phyloP scores from a whole-genome alignment of 1,140 invertebrate species.

The Drosophila pseudoobscura region DNA sequence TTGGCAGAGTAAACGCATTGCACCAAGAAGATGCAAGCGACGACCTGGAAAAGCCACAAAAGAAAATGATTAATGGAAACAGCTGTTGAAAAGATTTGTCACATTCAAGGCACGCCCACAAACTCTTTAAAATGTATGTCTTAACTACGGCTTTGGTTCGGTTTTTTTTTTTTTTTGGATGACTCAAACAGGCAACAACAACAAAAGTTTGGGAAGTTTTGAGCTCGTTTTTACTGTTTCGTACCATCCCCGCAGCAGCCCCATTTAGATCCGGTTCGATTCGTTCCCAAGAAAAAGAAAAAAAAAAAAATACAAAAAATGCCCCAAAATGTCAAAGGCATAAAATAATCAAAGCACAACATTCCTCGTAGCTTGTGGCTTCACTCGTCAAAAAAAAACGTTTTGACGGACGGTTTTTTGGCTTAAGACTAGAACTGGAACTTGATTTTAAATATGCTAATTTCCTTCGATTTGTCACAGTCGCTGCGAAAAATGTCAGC shows the following conservation, averaged over 20 bases:
- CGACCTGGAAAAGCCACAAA: slow-evolving; percentile 46
- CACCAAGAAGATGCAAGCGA: slow-evolving; percentile 78
- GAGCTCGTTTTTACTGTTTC: slow-evolving; percentile 44
- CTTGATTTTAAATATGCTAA: slow-evolving; percentile 41
- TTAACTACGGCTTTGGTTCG: too few relatives aligned
- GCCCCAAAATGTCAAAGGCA: slow-evolving; percentile 73
- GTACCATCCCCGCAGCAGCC: slow-evolving; percentile 45
- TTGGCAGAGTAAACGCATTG: slow-evolving; percentile 81
- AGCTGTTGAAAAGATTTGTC: slow-evolving; percentile 44
- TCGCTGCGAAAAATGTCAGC: slow-evolving; percentile 13
- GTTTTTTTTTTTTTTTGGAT: slow-evolving; percentile 13
- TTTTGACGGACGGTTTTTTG: slow-evolving; percentile 1
- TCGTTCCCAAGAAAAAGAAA: slow-evolving; percentile 44
- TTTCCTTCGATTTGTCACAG: slow-evolving; percentile 45
- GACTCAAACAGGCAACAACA: slow-evolving; percentile 38
- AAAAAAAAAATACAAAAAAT: slow-evolving; percentile 28
- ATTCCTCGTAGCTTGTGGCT: slow-evolving; percentile 18
- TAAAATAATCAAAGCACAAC: slow-evolving; percentile 44
- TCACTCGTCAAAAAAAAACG: slow-evolving; percentile 35
- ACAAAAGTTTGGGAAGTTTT: slow-evolving; percentile 17
- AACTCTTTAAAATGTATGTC: neutral
- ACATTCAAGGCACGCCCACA: slow-evolving; percentile 42
- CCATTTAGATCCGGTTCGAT: slow-evolving; percentile 76
- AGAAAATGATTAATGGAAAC: slow-evolving; percentile 33
- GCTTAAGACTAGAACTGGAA: slow-evolving; percentile 28